These are phyloP conservation scores for Bombus confusus DNA, from an alignment of 1,140 invertebrate genomes.

Conservation along the genomic window DNA sequence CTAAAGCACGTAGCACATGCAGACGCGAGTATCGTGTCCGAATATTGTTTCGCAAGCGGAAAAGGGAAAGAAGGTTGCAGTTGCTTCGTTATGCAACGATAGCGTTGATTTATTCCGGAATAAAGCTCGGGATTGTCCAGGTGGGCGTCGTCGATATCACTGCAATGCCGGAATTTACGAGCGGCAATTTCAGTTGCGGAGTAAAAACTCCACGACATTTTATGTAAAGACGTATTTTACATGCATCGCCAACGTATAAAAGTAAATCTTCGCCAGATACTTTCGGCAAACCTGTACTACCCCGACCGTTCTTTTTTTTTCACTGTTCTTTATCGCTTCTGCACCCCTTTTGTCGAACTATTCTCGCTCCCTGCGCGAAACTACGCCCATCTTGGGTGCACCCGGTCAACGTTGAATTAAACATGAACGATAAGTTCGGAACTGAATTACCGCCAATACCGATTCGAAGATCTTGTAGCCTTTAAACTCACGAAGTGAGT, in stretches of 20 bases:
- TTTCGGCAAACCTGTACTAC: background rate
- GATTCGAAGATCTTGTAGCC: slow-evolving; percentile 15
- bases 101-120: slow-evolving; percentile 2
- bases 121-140: slow-evolving; percentile 43
- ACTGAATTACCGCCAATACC: slow-evolving; percentile 47
- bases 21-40: background rate
- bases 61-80: background rate
- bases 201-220: slow-evolving; percentile 35
- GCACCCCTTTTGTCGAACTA: background rate
- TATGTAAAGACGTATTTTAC: slow-evolving; percentile 41
- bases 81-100: slow-evolving; percentile 26
- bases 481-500: background rate
- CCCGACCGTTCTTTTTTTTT: background rate
- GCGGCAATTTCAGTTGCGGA: slow-evolving; percentile 8
- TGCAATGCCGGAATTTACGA: slow-evolving; percentile 44
- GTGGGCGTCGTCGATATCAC: slow-evolving; percentile 44
- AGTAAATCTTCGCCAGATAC: slow-evolving; percentile 23
- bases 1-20: background rate
- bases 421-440: slow-evolving; percentile 63
- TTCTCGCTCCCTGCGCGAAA: background rate
- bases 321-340: background rate
- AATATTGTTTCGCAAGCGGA: background rate
- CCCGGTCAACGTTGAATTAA: slow-evolving; percentile 55
- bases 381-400: background rate
- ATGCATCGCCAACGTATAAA: slow-evolving; percentile 30